phyloP scores from a whole-genome alignment of 1,140 invertebrate species.

The Ptiloglossa arizonensis region DNA sequence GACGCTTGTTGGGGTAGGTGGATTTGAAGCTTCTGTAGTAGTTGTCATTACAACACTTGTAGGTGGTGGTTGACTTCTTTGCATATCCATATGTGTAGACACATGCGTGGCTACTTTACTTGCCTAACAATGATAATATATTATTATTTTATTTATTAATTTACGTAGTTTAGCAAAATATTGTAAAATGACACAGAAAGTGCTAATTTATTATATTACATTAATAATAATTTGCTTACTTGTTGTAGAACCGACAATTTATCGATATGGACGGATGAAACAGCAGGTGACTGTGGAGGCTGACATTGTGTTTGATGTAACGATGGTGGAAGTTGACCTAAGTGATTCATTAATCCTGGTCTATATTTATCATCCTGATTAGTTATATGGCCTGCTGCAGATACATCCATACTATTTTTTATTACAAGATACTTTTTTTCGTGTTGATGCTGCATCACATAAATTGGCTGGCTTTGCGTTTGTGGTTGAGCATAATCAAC shows the following conservation, averaged over 20 bases:
- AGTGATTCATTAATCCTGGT: constrained; percentile 73
- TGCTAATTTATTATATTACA: neutral
- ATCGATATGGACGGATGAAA: constrained; percentile 75
- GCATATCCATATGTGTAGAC: constrained; percentile 71
- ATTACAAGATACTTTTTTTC: constrained; percentile 79
- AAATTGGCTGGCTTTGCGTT: constrained; percentile 64
- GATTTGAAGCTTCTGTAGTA: constrained; percentile 74
- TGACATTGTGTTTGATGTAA: constrained; percentile 76
- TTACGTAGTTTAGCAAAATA: neutral
- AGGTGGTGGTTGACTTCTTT: constrained; percentile 72
- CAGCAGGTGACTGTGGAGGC: constrained; percentile 71
- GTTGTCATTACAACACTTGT: constrained; percentile 76
- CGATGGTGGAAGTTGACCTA: constrained; percentile 69
- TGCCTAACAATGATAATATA: constrained; percentile 51
- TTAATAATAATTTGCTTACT: constrained; percentile 59
- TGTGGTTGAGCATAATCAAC: constrained; percentile 77
- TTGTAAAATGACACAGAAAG: neutral
- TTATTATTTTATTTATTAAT: neutral
- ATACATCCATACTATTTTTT: constrained; percentile 76
- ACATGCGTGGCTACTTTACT: constrained; percentile 74
- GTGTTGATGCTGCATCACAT: constrained; percentile 70
- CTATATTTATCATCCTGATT: constrained; percentile 77
- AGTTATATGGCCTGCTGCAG: constrained; percentile 65
- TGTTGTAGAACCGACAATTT: constrained; percentile 75
- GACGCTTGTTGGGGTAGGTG: constrained; percentile 78